Evolutionary conservation across 37 sponge, comb jelly and placozoan genomes (phyloP).

Genomic region (Tethya wilhelma): DNA sequence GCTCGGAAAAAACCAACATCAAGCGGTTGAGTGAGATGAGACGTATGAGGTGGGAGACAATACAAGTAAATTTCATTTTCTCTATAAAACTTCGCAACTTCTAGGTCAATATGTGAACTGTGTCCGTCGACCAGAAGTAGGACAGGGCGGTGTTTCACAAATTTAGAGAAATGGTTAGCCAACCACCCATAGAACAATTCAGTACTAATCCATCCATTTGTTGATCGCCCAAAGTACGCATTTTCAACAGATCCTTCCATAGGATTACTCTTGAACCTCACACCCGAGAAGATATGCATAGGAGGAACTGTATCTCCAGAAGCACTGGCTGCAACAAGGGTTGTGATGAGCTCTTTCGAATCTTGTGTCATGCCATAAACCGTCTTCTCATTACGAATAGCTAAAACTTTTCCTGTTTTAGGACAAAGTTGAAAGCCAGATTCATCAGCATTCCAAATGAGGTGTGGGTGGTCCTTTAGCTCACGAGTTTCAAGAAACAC

Average conservation of each 20-base stretch:
- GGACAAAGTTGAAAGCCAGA: no score
- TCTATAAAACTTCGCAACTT: neutral
- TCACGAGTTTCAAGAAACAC: slow-evolving; percentile 2
- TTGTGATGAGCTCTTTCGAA: slow-evolving; percentile 16
- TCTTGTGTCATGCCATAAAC: slow-evolving; percentile 24
- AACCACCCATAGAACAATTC: slow-evolving; percentile 12
- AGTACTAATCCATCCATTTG: neutral
- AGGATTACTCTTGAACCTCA: slow-evolving; percentile 7
- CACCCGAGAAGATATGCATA: slow-evolving; percentile 4
- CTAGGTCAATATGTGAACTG: slow-evolving; percentile 16
- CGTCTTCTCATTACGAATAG: neutral
- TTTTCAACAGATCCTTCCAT: slow-evolving; percentile 16
- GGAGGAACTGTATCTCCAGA: no score
- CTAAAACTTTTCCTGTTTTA: slow-evolving; percentile 35
- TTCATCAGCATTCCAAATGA: no score
- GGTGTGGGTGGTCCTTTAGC: no score
- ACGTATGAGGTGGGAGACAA: slow-evolving; percentile 44
- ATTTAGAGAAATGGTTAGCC: slow-evolving; percentile 15
- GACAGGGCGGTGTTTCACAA: slow-evolving; percentile 1
- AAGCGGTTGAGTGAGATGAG: slow-evolving; percentile 25
- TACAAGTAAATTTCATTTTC: slow-evolving; percentile 4
- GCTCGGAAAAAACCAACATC: slow-evolving; percentile 36
- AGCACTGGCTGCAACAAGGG: no score
- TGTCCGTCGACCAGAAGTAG: slow-evolving; percentile 21
- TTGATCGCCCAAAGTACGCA: slow-evolving; percentile 16